Evolutionary conservation across 2,888 invertebrate genomes (phyloP).

Genomic region (Brenthis daphne): DNA sequence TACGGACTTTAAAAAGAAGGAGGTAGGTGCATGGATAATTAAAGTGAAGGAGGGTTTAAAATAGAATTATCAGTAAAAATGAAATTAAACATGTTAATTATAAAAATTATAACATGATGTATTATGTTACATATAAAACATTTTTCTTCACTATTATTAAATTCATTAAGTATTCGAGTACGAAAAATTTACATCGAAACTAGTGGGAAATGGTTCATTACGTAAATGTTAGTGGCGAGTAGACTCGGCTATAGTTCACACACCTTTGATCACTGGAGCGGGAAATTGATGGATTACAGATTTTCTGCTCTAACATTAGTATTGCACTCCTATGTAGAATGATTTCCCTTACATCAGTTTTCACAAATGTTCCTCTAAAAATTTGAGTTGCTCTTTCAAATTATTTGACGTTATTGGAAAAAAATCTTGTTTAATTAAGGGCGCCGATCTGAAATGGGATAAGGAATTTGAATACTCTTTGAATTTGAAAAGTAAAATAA

Average conservation of each 20-base stretch:
- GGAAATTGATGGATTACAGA: constrained; percentile 56
- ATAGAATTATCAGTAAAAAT: neutral
- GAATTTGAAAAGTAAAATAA: constrained; percentile 21
- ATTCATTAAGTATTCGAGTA: neutral
- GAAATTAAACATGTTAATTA: neutral
- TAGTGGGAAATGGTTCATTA: constrained; percentile 14
- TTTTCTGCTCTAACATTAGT: constrained; percentile 23
- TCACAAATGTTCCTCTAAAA: neutral
- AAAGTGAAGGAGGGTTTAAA: too few relatives aligned
- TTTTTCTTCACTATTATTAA: neutral
- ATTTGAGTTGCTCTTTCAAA: neutral
- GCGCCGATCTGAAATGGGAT: constrained; percentile 14
- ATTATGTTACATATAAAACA: neutral
- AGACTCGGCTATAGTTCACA: constrained; percentile 35
- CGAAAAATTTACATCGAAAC: neutral
- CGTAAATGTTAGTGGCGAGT: constrained; percentile 16
- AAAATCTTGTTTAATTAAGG: constrained; percentile 14
- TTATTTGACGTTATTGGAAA: constrained; percentile 10
- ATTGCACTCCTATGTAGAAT: constrained; percentile 8
- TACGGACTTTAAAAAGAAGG: too few relatives aligned
- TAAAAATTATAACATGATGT: neutral
- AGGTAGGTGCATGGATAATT: too few relatives aligned
- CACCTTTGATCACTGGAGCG: constrained; percentile 60
- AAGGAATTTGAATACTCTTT: constrained; percentile 21
- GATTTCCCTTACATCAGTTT: neutral